phyloP scores from a whole-genome alignment of 2,797 vertebrate genomes.

The Acropternis orthonyx region DNA sequence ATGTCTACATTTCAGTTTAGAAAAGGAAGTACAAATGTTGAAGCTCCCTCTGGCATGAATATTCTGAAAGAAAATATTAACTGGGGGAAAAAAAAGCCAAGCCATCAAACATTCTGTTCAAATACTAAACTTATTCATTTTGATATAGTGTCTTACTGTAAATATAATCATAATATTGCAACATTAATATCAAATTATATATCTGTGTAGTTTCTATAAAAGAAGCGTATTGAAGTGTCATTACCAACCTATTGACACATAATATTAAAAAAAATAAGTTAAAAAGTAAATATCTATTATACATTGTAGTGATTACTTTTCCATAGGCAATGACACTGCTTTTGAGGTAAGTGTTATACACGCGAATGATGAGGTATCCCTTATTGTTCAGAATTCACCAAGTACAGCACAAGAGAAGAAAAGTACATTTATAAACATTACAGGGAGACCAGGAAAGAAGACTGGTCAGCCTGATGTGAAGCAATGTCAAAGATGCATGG shows the following conservation, averaged over 20 bases:
- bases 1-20: neutral
- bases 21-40: neutral
- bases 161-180: neutral
- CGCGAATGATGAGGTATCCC: neutral
- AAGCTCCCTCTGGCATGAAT: neutral
- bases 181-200: neutral
- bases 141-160: neutral
- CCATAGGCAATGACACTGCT: neutral
- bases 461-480: neutral
- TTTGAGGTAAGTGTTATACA: neutral
- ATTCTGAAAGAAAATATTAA: neutral
- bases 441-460: neutral
- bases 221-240: neutral
- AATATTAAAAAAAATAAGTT: neutral
- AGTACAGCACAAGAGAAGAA: neutral
- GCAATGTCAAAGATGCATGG: neutral
- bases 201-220: neutral
- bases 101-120: neutral
- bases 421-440: neutral
- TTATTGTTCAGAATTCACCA: neutral
- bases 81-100: fast-evolving
- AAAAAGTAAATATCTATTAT: neutral
- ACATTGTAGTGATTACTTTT: neutral
- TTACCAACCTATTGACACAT: neutral
- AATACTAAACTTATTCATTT: neutral